These are phyloP conservation scores for Sylvia borin DNA, from an alignment of 2,797 vertebrate genomes.

Conservation along the genomic window DNA sequence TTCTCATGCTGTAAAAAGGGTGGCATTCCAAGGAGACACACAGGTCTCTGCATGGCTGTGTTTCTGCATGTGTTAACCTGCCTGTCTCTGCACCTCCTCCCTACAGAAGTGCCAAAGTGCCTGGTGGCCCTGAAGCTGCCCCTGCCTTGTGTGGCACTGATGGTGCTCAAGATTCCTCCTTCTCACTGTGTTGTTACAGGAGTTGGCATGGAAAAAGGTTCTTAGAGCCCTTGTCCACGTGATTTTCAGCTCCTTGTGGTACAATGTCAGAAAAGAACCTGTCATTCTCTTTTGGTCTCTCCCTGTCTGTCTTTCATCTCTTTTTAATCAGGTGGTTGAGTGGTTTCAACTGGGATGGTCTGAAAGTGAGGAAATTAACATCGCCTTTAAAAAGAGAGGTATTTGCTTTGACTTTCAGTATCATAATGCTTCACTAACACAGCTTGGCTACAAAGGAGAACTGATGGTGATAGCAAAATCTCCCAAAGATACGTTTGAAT, in stretches of 20 bases:
- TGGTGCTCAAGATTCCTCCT: background rate
- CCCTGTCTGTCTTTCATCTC: background rate
- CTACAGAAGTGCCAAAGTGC: background rate
- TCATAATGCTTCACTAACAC: background rate
- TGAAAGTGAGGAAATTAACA: conserved; percentile 82
- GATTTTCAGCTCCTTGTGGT: background rate
- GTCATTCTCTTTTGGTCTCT: background rate
- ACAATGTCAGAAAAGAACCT: background rate
- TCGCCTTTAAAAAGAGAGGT: conserved; percentile 93
- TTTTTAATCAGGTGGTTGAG: conserved; percentile 87
- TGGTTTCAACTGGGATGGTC: conserved; percentile 92
- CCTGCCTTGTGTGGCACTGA: background rate
- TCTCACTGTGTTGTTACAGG: background rate
- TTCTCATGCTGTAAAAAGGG: background rate
- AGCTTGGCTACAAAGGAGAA: background rate
- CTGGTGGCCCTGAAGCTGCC: background rate
- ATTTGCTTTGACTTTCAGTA: conserved; percentile 21
- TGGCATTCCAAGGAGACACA: background rate
- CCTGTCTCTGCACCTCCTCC: background rate
- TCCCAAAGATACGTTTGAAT: background rate
- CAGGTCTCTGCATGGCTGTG: background rate
- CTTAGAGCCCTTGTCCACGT: background rate
- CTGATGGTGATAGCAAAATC: background rate
- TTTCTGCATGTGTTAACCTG: background rate
- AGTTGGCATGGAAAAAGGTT: background rate